Base-by-base conservation (phyloP, 2,888 invertebrate species). In the Drosophila buzzatii region DNA sequence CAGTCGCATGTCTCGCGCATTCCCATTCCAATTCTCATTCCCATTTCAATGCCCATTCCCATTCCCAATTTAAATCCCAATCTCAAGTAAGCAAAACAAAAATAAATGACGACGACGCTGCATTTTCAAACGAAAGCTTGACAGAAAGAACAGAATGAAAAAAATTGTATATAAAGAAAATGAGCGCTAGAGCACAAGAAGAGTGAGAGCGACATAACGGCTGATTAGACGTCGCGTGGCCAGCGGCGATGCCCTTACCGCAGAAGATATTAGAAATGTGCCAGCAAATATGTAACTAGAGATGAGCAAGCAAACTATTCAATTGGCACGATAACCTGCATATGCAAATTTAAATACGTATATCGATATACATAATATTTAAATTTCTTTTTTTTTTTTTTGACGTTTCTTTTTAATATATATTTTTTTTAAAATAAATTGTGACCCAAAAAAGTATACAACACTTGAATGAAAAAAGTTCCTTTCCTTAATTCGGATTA, bases 161-260 rank as follows among this genome's bases (percentile, higher is more conserved):
- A 12, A 10, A 16, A 42, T n/a, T n/a, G n/a, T n/a, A 47, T 12
- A 53, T 20, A 52, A 20, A 49, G 57, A 45, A 3, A 18, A 35
- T 16, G 47, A 12, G 16, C 20, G 55, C 7, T 7, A 12, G 55
- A 18, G 37, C 49, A 12, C 3, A 8, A 27, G 18, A 47, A 44
- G 18, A 45, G 18, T 23, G 45, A 53, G 39, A 47, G 53, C 37
- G 16, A 9, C 4, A 53, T 37, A 53, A 37, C 52, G 35, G 35
- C 65, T 31, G 58, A 52, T 39, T 62, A 55, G 65, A 59, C 79
- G 79, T 74, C 76, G 86, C 76, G 68, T 85, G 81, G 79, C 73
- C 77, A 80, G 80, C 74, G 79, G 66, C 39, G 31, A 73, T 65
- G 42, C 64, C 27, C 41, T 65, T 18, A 12, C 20, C 14, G 10